phyloP scores from a whole-genome alignment of 2,888 invertebrate species.

The Parnassius apollo region DNA sequence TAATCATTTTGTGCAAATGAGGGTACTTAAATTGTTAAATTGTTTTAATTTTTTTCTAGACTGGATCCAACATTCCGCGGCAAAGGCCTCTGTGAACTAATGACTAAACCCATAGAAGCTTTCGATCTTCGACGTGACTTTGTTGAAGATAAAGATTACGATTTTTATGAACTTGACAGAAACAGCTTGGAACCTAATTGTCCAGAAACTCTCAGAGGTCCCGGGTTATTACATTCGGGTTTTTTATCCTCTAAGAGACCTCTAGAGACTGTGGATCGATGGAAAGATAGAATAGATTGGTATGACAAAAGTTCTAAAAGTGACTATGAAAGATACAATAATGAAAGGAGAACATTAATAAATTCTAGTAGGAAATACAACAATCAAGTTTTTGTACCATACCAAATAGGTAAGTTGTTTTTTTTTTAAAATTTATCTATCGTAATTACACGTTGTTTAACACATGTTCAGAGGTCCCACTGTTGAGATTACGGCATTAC shows the following conservation, averaged over 20 bases:
- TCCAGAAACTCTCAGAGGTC: constrained; percentile 60
- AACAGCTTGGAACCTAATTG: constrained; percentile 85
- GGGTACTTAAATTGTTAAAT: constrained; percentile 4
- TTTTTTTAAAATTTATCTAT: background rate
- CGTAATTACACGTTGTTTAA: too few species aligned
- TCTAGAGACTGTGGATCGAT: constrained; percentile 35
- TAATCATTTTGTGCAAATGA: too few species aligned
- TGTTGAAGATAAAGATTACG: constrained; percentile 86
- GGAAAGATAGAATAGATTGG: constrained; percentile 55
- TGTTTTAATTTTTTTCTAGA: constrained; percentile 52
- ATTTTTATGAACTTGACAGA: constrained; percentile 89
- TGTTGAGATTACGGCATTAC: too few species aligned
- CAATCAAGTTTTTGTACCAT: constrained; percentile 75
- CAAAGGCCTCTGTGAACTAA: constrained; percentile 89
- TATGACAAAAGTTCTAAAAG: constrained; percentile 39
- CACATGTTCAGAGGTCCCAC: too few species aligned
- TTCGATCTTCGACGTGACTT: constrained; percentile 84
- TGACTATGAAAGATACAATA: constrained; percentile 43
- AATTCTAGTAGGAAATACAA: constrained; percentile 52
- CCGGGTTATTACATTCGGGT: constrained; percentile 70
- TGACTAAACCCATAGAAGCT: constrained; percentile 85
- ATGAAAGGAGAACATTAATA: constrained; percentile 39
- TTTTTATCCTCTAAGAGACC: constrained; percentile 63
- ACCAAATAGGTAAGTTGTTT: constrained; percentile 70
- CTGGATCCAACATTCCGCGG: constrained; percentile 85